Percentiles rank a stretch among this genome's conserved stretches.
Evolutionary conservation across 2,113 vertebrate genomes (phyloP).

Genomic region (Balaeniceps rex): DNA sequence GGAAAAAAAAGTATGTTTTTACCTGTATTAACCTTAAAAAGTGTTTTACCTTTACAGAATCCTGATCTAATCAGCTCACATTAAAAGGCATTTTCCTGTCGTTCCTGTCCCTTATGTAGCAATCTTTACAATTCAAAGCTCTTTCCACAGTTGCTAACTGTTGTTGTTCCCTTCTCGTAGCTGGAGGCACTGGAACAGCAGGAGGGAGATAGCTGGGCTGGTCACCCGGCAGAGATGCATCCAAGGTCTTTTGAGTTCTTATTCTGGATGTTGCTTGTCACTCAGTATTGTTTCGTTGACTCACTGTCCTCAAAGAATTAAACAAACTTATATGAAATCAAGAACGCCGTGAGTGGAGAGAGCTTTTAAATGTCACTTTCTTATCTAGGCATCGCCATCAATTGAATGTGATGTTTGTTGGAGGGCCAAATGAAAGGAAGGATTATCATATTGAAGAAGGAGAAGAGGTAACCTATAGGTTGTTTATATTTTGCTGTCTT

Average conservation of each 20-base stretch:
- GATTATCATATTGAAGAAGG: conserved; percentile 98
- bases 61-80: background rate
- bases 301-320: background rate
- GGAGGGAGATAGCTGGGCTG: background rate
- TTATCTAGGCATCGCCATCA: conserved; percentile 80
- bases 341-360: background rate
- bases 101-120: background rate
- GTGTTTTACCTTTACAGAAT: background rate
- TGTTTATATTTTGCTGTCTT: background rate
- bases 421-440: conserved; percentile 92
- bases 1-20: rapidly evolving
- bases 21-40: background rate
- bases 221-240: background rate
- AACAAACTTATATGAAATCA: background rate
- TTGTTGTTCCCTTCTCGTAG: background rate
- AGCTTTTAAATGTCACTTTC: background rate
- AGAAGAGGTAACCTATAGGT: conserved; percentile 86
- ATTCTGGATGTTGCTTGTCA: background rate
- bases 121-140: background rate
- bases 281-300: background rate
- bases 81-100: background rate
- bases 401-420: conserved; percentile 94
- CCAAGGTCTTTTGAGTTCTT: background rate
- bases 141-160: background rate
- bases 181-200: background rate